Evolutionary conservation across 2,113 vertebrate genomes (phyloP), one percentile per base, ranked within the genome.

Genomic region (Channa maculata): DNA sequence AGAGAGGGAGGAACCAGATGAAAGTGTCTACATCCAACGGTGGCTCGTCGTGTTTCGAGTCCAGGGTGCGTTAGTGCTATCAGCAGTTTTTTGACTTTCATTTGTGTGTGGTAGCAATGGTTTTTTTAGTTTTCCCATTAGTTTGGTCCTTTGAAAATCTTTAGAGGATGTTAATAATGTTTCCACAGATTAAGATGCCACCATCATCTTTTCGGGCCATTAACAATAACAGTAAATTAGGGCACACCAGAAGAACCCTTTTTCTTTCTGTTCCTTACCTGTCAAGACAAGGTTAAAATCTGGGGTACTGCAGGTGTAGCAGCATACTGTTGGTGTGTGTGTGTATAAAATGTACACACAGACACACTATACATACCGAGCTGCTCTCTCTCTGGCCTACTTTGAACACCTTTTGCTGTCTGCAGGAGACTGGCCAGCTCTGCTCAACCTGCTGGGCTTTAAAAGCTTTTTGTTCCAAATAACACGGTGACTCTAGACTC

Each of bases 21-120:
- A 99, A 96, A 91, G 90, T 95, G 92, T 92, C 97, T 93, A 97
- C 96, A 94, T 98, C 97, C 91, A 98, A 98, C 0, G 96, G 97
- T 82, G 96, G 95, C 72, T 89, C 97, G 43, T 94, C 96, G 34
- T 95, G 95, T 85, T 96, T 96, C 38, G 96, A 97, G 55, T 91
- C 95, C 93, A 95, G 94, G 95, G 97, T 98, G 91, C 93, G 88
- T 85, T 33, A 1, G 10, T 54, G 36, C 39, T 14, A 24, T 8
- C 46, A 0, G 24, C 6, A 7, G 4, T 4, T 41, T 41, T 41
- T 41, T 24, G 24, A 24, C 24, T 24, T 24, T 41, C 39, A 7
- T 41, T 41, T 4, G 39, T 41, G 4, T 7, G 6, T 4, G 39
- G 39, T 41, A 5, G 39, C 6, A 5, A 41, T 4, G 4, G 2